Evolutionary conservation across 1,140 invertebrate genomes (phyloP).

Genomic region (Dufourea novaeangliae): DNA sequence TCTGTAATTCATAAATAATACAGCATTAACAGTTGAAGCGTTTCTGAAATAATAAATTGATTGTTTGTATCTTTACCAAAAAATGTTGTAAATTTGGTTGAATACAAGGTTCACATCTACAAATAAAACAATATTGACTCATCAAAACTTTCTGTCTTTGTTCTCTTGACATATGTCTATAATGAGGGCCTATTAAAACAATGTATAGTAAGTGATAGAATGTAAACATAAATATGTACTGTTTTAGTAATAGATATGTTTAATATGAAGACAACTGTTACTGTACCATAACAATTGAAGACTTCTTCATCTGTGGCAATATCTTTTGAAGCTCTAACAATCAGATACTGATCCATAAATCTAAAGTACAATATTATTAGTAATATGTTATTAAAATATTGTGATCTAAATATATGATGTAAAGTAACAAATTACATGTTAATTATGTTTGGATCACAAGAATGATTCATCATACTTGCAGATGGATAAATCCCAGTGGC

Average conservation of each 20-base stretch:
- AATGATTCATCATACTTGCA: slow-evolving; percentile 95
- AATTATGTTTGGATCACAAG: slow-evolving; percentile 92
- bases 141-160: slow-evolving; percentile 84
- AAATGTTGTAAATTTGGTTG: slow-evolving; percentile 80
- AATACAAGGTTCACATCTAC: slow-evolving; percentile 85
- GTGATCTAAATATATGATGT: neutral
- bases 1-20: slow-evolving; percentile 66
- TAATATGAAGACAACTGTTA: slow-evolving; percentile 39
- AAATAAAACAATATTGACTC: slow-evolving; percentile 88
- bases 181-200: slow-evolving; percentile 84
- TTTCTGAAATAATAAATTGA: neutral
- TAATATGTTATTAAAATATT: slow-evolving; percentile 28
- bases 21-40: neutral
- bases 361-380: slow-evolving; percentile 70
- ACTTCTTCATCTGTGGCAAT: slow-evolving; percentile 84
- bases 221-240: neutral
- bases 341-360: slow-evolving; percentile 79
- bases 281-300: slow-evolving; percentile 88
- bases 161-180: slow-evolving; percentile 82
- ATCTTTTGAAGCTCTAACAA: slow-evolving; percentile 83
- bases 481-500: slow-evolving; percentile 93
- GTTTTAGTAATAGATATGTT: neutral
- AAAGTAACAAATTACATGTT: slow-evolving; percentile 83
- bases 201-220: neutral
- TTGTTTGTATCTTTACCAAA: slow-evolving; percentile 75